Evolutionary conservation across 2,797 vertebrate genomes (phyloP), one percentile per base, ranked within the genome.

Genomic region (Rhinichthys osculus): DNA sequence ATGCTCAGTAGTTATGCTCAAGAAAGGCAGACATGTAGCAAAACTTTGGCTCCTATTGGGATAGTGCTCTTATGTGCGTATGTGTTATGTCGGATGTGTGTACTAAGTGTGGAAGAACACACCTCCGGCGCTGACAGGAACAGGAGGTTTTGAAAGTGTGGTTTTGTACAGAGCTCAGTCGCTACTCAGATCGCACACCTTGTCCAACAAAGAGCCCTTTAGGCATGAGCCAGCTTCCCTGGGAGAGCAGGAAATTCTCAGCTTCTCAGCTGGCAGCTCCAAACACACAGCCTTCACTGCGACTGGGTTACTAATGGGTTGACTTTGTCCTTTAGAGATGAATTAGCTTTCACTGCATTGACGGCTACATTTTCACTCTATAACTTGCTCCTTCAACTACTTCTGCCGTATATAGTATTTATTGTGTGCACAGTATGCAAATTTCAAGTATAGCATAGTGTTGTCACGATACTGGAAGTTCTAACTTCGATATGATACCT

Each of bases 271-370:
- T 87, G 90, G 91, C 92, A 93, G 89, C 89, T 88, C 90, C 89
- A 89, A 91, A 93, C 92, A 91, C 90, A 90, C 91, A 86, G 79
- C 85, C 82, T 78, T 84, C 73, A 71, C 86, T 91, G 89, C 85
- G 92, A 93, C 91, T 89, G 88, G 89, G 89, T 94, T 95, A 94
- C 93, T 93, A 94, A 95, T 94, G 92, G 92, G 90, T 72, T 78
- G 27, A 71, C 83, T 40, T 72, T 7, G 64, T 79, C 89, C 91
- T 89, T 92, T 90, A 89, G 88, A 91, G 10, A 90, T 85, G 86
- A 89, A 89, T 87, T 83, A 72, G 84, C 80, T 91, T 73, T 89
- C 89, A 90, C 88, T 89, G 89, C 89, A 90, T 85, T 90, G 74
- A 90, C 87, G 90, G 77, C 90, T 78, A 87, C 84, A 71, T 77